Conservation (phyloP, 1,140 invertebrate species). For the Aphidius ervi region DNA sequence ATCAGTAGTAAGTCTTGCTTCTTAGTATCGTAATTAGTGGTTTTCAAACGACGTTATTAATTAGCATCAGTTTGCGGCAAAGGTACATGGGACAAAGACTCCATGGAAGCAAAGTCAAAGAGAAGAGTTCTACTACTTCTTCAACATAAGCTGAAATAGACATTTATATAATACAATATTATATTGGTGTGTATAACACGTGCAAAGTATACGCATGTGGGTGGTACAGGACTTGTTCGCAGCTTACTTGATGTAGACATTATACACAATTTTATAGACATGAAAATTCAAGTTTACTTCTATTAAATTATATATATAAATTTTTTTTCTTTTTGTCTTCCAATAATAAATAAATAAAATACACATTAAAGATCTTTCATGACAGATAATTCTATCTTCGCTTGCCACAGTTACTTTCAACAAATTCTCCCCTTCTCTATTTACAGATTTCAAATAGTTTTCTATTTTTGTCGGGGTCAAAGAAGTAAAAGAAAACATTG, state of each 20-base stretch:
- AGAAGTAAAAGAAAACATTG: slow-evolving; percentile 12
- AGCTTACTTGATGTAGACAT: too few species aligned
- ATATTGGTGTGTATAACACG: neutral
- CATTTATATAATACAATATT: slow-evolving; percentile 9
- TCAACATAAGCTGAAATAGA: neutral
- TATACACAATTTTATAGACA: too few species aligned
- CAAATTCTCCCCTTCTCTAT: neutral
- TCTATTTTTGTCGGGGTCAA: slow-evolving; percentile 17
- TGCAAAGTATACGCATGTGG: slow-evolving; percentile 13
- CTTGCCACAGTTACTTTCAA: slow-evolving; percentile 19
- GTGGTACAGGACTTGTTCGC: slow-evolving; percentile 2
- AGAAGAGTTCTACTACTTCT: slow-evolving; percentile 1
- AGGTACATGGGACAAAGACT: slow-evolving; percentile 3
- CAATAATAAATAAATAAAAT: too few species aligned
- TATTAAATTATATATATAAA: too few species aligned
- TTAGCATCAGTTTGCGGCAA: slow-evolving; percentile 7
- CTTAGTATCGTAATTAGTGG: slow-evolving; percentile 18
- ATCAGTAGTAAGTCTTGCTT: neutral
- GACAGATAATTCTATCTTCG: slow-evolving; percentile 24
- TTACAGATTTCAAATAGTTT: neutral
- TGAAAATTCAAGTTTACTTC: too few species aligned
- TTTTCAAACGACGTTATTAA: slow-evolving; percentile 18
- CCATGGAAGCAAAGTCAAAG: slow-evolving; percentile 7
- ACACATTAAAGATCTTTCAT: slow-evolving; percentile 20
- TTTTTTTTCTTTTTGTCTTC: too few species aligned